Evolutionary conservation across 2,888 invertebrate genomes (phyloP), one percentile per base, ranked within the genome.

Genomic region (Gastrophysa polygoni): DNA sequence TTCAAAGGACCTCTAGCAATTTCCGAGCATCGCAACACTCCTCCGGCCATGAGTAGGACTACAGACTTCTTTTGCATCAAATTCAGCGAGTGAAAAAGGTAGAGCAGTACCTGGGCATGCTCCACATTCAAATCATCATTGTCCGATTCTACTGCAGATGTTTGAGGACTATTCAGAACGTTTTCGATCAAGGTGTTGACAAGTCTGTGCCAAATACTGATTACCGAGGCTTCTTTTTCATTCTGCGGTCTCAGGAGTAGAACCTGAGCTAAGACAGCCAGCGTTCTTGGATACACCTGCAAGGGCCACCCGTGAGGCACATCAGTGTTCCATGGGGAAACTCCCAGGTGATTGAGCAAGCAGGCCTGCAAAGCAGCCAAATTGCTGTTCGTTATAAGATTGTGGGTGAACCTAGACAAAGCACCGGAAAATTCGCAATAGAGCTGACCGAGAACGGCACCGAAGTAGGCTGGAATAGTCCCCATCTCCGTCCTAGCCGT

Each of bases 41-140:
- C 92, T 66, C 92, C 91, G 1, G 93, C 91, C 29, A 92, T 91
- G 72, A 92, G 85, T 7, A 97, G 85, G 34, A 98, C 84, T 1
- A 98, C 93, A 1, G 93, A 92, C 81, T 98, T 98, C 83, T 97
- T 98, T 82, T 97, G 96, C 94, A 96, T 96, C 65, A 98, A 84
- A 73, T 95, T 96, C 63, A 98, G 82, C 0, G 96, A 95, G 81
- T 98, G 97, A 82, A 98, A 98, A 10, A 98, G 84, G 80, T 97
- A 97, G 7, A 98, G 86, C 66, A 98, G 82, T 34, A 98, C 85
- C 80, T 98, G 97, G 0, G 96, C 92, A 81, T 98, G 97, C 79
- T 98, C 98, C 52, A 97, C 95, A 80, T 97, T 98, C 63, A 98
- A 83, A 84, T 97, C 97, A 86, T 92, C 91, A 76, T 88, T 89